Conservation (phyloP, 1,140 invertebrate genomes). For the Philopotamus ludificatus region DNA sequence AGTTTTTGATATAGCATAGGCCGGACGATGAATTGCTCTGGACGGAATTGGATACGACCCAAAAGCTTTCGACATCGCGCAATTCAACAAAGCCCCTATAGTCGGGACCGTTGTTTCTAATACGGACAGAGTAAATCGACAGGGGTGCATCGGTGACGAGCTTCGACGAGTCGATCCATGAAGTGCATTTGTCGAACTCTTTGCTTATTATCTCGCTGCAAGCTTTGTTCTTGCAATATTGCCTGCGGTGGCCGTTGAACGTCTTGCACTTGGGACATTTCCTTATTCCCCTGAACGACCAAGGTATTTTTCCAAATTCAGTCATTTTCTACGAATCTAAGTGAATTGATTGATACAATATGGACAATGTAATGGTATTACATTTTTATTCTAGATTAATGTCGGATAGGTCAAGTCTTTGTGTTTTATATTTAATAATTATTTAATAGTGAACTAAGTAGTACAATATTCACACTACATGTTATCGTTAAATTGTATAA, state of each 20-base stretch:
- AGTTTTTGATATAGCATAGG: conserved; percentile 15
- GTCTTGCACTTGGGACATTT: conserved; percentile 79
- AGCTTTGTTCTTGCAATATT: conserved; percentile 74
- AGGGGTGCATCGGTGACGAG: conserved; percentile 63
- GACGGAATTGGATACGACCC: neutral
- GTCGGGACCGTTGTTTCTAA: conserved; percentile 68
- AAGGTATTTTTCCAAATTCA: neutral
- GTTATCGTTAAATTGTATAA: too few species aligned
- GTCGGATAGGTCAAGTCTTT: too few species aligned
- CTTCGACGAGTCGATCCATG: conserved; percentile 68
- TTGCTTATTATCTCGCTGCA: conserved; percentile 60
- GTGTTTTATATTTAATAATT: too few species aligned
- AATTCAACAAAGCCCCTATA: conserved; percentile 75
- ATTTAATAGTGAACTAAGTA: too few species aligned
- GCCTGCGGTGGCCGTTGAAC: conserved; percentile 72
- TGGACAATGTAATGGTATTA: too few species aligned
- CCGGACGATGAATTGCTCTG: conserved; percentile 17
- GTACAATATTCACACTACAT: too few species aligned
- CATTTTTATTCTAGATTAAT: too few species aligned
- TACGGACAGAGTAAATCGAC: conserved; percentile 70
- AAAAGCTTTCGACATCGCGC: neutral
- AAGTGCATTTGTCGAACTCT: conserved; percentile 56
- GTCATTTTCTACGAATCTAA: neutral
- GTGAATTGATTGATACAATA: too few species aligned
- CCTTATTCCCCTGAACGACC: conserved; percentile 54